Conservation (phyloP, 2,797 vertebrate species). For the Melanotaenia trifasciata region DNA sequence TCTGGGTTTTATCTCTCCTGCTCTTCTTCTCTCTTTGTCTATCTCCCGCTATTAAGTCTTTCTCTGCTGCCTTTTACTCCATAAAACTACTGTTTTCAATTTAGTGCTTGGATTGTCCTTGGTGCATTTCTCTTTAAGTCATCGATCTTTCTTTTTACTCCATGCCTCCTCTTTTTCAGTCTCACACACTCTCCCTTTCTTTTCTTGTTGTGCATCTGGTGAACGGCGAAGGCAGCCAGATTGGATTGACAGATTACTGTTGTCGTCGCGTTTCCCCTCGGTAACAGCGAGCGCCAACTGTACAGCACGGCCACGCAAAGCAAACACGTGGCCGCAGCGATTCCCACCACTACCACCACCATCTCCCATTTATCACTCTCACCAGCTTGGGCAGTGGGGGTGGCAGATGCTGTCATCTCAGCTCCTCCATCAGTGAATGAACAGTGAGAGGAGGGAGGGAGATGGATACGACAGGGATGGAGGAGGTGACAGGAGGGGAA, state of each 20-base stretch:
- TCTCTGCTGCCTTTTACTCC: conserved; percentile 57
- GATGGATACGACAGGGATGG: conserved; percentile 50
- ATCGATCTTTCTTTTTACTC: conserved; percentile 43
- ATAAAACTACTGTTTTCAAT: conserved; percentile 64
- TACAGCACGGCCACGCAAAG: conserved; percentile 4
- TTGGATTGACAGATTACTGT: conserved; percentile 75
- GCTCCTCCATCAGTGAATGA: conserved; percentile 43
- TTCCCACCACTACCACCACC: neutral
- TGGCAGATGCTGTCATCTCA: conserved; percentile 53
- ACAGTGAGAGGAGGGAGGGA: conserved; percentile 30
- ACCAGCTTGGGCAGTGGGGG: neutral
- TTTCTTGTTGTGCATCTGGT: conserved; percentile 36
- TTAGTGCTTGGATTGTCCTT: conserved; percentile 46
- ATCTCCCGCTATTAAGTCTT: conserved; percentile 59
- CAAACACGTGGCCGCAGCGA: conserved; percentile 19
- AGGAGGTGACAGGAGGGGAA: conserved; percentile 53
- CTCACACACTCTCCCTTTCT: conserved; percentile 29
- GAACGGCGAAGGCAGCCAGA: conserved; percentile 46
- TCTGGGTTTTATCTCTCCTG: conserved; percentile 63
- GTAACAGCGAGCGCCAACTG: conserved; percentile 27
- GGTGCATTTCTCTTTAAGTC: conserved; percentile 39
- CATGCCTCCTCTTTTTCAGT: conserved; percentile 27
- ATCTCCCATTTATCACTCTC: conserved; percentile 47
- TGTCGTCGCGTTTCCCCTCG: conserved; percentile 50
- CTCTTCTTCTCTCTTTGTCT: conserved; percentile 62